These are phyloP conservation scores for Congeria kusceri DNA, from an alignment of 2,888 invertebrate genomes.

Conservation along the genomic window DNA sequence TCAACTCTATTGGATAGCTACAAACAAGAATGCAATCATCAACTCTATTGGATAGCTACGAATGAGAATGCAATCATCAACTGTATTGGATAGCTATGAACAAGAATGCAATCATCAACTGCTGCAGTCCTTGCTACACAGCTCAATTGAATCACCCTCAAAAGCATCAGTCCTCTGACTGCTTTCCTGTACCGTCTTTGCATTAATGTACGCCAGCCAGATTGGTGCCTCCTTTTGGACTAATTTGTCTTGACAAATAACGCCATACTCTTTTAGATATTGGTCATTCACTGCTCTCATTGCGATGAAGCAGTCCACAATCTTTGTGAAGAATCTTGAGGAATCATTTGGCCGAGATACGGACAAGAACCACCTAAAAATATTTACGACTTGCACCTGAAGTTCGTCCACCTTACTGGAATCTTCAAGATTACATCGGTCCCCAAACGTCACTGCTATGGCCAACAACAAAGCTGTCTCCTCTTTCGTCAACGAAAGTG, in stretches of 20 bases:
- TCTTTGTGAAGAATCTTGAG: constrained; percentile 57
- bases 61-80: too few species aligned
- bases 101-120: too few species aligned
- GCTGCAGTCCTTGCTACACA: too few species aligned
- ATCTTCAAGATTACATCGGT: constrained; percentile 54
- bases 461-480: constrained; percentile 62
- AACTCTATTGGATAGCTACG: too few species aligned
- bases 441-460: constrained; percentile 63
- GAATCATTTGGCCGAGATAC: constrained; percentile 36
- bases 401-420: constrained; percentile 55
- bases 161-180: not conserved
- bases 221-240: constrained; percentile 66
- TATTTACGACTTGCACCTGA: constrained; percentile 55
- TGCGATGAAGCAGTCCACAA: constrained; percentile 63
- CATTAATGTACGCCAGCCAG: constrained; percentile 63
- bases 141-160: too few species aligned
- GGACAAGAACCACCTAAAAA: constrained; percentile 44
- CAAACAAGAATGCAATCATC: too few species aligned
- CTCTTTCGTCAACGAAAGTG: constrained; percentile 47
- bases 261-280: constrained; percentile 64
- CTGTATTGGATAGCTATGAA: too few species aligned
- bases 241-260: constrained; percentile 63
- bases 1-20: too few species aligned
- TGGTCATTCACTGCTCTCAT: constrained; percentile 63
- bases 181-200: constrained; percentile 50